A percentile compares a stretch with the other conserved stretches of the same genome.
Conservation (phyloP, 2,113 vertebrate genomes). For the Tachysurus fulvidraco region DNA sequence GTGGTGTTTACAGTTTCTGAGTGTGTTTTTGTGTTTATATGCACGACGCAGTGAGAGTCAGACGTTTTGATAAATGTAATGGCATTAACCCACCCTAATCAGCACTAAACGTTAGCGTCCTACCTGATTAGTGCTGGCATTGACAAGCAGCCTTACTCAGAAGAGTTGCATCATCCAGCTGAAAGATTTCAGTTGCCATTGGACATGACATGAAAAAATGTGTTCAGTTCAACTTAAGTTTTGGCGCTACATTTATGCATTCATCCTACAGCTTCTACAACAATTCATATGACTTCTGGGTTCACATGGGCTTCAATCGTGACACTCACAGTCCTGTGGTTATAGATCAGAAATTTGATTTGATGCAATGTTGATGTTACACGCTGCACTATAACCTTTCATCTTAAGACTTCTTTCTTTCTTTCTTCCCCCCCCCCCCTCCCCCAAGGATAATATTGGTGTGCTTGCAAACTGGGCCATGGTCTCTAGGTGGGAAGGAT, state of each 20-base stretch:
- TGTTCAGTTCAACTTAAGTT: neutral
- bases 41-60: neutral
- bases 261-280: neutral
- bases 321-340: neutral
- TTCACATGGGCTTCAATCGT: neutral
- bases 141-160: constrained; percentile 4
- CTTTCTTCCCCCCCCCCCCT: too few species aligned
- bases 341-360: neutral
- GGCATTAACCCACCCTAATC: constrained; percentile 20
- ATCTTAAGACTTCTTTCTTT: neutral
- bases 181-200: neutral
- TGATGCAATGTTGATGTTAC: neutral
- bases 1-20: constrained; percentile 15
- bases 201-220: constrained; percentile 7
- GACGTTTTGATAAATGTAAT: constrained; percentile 22
- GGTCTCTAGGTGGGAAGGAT: too few species aligned
- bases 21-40: constrained; percentile 25
- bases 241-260: neutral
- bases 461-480: too few species aligned
- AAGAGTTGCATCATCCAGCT: constrained; percentile 8
- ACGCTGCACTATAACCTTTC: neutral
- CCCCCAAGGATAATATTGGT: too few species aligned
- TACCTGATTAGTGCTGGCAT: constrained; percentile 5
- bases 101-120: constrained; percentile 19
- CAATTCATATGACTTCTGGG: neutral